These are phyloP conservation scores for Crotalus helleri DNA, from an alignment of 2,113 vertebrate genomes.

Conservation along the genomic window DNA sequence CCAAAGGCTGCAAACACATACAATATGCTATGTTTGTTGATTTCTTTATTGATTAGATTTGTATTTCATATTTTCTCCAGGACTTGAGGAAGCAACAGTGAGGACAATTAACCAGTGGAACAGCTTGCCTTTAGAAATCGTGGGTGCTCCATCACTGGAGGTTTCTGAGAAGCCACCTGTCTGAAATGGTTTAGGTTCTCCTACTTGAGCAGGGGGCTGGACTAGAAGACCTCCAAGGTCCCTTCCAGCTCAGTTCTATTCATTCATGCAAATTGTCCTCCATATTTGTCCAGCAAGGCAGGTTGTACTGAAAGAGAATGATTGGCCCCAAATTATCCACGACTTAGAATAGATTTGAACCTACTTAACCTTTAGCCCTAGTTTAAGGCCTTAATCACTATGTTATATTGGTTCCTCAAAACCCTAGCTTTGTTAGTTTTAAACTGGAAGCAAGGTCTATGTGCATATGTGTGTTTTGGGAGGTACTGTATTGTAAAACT, in stretches of 20 bases:
- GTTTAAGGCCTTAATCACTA: not conserved
- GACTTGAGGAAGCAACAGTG: not conserved
- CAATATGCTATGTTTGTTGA: not conserved
- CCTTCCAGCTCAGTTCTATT: too few species aligned
- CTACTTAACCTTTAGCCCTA: not conserved
- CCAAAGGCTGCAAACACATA: not conserved
- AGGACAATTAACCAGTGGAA: too few species aligned
- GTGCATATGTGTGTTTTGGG: not conserved
- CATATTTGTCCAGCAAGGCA: not conserved
- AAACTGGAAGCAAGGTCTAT: not conserved
- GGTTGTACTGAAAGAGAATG: not conserved
- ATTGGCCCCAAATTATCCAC: not conserved
- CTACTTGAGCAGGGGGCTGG: too few species aligned
- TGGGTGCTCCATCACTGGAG: too few species aligned
- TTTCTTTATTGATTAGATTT: not conserved
- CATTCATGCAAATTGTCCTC: not conserved
- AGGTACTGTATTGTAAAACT: not conserved
- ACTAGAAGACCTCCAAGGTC: too few species aligned
- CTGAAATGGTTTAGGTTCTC: too few species aligned
- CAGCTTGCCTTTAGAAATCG: too few species aligned
- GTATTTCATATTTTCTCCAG: not conserved
- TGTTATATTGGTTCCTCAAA: not conserved
- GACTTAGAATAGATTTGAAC: not conserved
- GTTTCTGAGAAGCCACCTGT: too few species aligned
- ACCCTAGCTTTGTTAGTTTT: not conserved